These are phyloP conservation scores for Manis pentadactyla DNA, from an alignment of 2,797 vertebrate genomes.

Conservation along the genomic window DNA sequence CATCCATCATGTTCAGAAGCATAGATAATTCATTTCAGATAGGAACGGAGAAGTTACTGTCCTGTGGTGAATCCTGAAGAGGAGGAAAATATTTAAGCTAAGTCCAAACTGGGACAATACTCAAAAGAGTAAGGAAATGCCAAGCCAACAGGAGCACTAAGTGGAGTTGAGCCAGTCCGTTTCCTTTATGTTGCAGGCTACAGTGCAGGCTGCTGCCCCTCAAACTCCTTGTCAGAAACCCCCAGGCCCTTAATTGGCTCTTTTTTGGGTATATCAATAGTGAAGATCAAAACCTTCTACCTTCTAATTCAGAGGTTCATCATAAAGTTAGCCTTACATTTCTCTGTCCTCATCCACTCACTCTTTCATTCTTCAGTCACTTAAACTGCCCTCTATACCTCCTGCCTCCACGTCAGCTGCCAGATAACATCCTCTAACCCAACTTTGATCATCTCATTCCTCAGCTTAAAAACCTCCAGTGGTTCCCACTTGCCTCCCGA, in stretches of 20 bases:
- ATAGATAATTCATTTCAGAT: slow-evolving; percentile 65
- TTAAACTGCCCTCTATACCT: background rate
- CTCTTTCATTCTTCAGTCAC: background rate
- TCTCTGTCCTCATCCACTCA: background rate
- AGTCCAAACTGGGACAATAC: background rate
- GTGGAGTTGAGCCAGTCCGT: background rate
- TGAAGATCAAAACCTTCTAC: background rate
- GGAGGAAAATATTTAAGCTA: slow-evolving; percentile 42
- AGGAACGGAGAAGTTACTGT: slow-evolving; percentile 57
- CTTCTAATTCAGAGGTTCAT: background rate
- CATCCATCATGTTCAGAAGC: slow-evolving; percentile 32
- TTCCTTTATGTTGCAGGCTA: background rate
- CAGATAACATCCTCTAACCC: background rate
- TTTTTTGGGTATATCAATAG: background rate
- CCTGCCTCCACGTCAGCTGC: background rate
- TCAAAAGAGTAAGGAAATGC: background rate
- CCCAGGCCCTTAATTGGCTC: background rate
- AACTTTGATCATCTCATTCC: background rate
- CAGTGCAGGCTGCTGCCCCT: background rate
- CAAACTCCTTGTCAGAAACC: background rate
- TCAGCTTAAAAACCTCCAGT: background rate
- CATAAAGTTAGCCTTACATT: background rate
- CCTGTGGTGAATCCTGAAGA: background rate
- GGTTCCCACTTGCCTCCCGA: background rate
- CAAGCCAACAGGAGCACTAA: background rate